phyloP scores from a whole-genome alignment of 2,113 vertebrate genomes.

The Crocuta crocuta region DNA sequence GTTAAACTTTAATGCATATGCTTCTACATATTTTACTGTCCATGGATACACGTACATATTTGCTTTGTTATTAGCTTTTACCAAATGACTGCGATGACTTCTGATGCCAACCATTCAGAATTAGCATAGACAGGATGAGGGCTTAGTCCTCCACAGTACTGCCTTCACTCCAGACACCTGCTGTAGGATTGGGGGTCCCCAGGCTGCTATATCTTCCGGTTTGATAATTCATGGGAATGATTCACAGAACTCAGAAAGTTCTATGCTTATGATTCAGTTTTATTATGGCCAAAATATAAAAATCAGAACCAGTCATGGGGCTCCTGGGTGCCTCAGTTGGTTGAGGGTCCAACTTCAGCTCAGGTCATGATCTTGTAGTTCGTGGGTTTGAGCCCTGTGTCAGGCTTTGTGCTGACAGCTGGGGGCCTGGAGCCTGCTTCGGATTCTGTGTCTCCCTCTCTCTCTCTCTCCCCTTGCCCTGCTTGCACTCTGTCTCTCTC shows the following conservation, averaged over 20 bases:
- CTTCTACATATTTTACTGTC: background rate
- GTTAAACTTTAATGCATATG: background rate
- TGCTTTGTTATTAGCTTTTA: background rate
- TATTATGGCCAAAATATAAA: background rate
- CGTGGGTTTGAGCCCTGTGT: too few species aligned
- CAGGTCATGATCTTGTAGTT: too few species aligned
- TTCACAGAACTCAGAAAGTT: background rate
- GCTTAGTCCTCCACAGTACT: background rate
- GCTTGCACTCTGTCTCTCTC: too few species aligned
- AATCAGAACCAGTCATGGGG: too few species aligned
- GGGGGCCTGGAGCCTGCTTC: too few species aligned
- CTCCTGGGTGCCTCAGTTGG: too few species aligned
- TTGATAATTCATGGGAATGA: background rate
- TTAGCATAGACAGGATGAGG: background rate
- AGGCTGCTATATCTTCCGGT: background rate
- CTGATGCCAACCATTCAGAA: background rate
- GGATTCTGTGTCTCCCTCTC: too few species aligned
- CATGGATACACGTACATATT: background rate
- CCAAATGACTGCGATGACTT: background rate
- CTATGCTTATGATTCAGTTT: background rate
- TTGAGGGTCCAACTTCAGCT: too few species aligned
- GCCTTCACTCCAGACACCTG: background rate
- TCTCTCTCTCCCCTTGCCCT: too few species aligned
- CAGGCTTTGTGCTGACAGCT: too few species aligned
- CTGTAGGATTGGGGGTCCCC: background rate